Base-by-base conservation (phyloP, 2,888 invertebrate genomes). In the Balanococcus diminutus region DNA sequence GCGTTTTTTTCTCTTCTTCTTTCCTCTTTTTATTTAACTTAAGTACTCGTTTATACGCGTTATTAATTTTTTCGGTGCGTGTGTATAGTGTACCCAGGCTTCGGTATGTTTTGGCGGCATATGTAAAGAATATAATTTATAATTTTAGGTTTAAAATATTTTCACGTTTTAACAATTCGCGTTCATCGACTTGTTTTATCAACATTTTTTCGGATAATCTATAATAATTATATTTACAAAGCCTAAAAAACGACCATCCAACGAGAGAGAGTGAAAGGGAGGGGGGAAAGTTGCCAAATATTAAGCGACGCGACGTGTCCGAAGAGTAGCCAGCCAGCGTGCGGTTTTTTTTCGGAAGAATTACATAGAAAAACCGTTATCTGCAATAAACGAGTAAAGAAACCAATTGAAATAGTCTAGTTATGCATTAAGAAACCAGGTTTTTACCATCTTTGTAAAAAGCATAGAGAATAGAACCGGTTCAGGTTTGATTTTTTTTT, bases 361-460 rank as follows among this genome's bases (percentile, higher is more conserved):
- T 75, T 79, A 79, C 75, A 79, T 19, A n/a, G 32, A 28, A 67
- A 67, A 67, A 67, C 67, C 75, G 75, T 36, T 36, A 79, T 19
- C 31, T 75, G 8, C 36, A 3, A 28, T n/a, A 19, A 75, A n/a
- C 19, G 31, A 16, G 19, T 67, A 19, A 36, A 75, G 36, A 28
- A 75, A 75, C 75, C 75, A 36, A n/a, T 36, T 32, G 22, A n/a
- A 75, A n/a, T 28, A 75, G 28, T 75, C 75, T 79, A 79, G 36
- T 36, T 79, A 79, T 79, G 75, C 75, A 79, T 22, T 79, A 79
- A 36, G 75, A 79, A 79, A 36, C 75, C 75, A 36, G 36, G 75
- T 79, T 79, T 79, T 79, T 28, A 79, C 75, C 75, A 79, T 79
- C 75, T 79, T 79, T 79, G 75, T 79, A 79, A 79, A 79, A 79